Evolutionary conservation across 2,113 vertebrate species (phyloP).

Genomic region (Saccopteryx leptura): DNA sequence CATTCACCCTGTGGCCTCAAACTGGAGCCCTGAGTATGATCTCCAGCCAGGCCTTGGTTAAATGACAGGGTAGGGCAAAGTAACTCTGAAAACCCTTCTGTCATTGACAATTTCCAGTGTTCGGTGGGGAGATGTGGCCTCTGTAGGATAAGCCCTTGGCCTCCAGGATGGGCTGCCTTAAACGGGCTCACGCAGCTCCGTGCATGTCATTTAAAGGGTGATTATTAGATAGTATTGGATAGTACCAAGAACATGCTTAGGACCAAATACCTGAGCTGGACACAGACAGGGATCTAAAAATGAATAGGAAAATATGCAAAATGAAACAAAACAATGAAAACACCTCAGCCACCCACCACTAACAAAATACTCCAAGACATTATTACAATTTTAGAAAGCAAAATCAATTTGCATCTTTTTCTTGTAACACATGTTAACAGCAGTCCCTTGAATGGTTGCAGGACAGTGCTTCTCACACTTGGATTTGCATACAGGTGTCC

Average conservation of each 20-base stretch:
- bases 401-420: not conserved
- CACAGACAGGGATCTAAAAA: not conserved
- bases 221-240: not conserved
- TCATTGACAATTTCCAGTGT: not conserved
- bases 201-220: not conserved
- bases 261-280: not conserved
- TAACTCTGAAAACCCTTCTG: not conserved
- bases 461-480: not conserved
- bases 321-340: not conserved
- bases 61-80: not conserved
- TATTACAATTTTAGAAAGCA: not conserved
- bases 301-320: not conserved
- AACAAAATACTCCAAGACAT: not conserved
- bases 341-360: not conserved
- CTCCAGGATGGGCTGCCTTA: not conserved
- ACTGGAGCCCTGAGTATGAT: not conserved
- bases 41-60: not conserved
- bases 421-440: not conserved
- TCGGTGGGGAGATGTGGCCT: not conserved
- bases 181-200: not conserved
- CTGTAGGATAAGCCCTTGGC: not conserved
- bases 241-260: slow-evolving; percentile 2
- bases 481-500: not conserved
- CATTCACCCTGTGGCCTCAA: not conserved
- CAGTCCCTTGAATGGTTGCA: not conserved